Conservation (phyloP, 1,140 invertebrate species). For the Acromyrmex heyeri region DNA sequence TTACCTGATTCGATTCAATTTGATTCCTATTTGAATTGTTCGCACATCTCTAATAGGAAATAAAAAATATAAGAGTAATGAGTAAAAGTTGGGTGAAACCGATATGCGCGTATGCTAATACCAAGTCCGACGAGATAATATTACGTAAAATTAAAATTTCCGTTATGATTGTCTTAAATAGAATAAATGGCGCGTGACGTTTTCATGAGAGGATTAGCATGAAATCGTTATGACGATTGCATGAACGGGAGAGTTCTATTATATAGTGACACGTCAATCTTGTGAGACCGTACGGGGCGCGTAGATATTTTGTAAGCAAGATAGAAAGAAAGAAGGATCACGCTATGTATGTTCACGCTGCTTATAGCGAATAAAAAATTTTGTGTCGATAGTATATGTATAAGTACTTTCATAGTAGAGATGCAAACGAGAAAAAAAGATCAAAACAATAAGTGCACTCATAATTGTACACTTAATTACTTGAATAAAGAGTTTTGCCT, state of each 20-base stretch:
- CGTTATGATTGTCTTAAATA: conserved; percentile 66
- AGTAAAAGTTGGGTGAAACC: not conserved
- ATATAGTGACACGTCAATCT: conserved; percentile 64
- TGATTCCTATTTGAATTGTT: no score
- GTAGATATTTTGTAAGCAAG: conserved; percentile 84
- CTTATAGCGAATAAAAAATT: conserved; percentile 83
- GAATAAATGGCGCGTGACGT: conserved; percentile 70
- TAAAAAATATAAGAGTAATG: not conserved
- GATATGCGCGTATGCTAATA: conserved; percentile 26
- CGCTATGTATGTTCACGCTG: conserved; percentile 80
- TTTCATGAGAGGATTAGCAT: conserved; percentile 68
- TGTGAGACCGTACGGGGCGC: conserved; percentile 68
- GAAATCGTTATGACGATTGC: conserved; percentile 63
- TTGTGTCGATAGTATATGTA: conserved; percentile 81
- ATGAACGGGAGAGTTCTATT: conserved; percentile 74
- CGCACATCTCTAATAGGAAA: no score
- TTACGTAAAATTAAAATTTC: conserved; percentile 31
- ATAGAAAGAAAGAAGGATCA: conserved; percentile 71
- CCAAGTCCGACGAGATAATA: conserved; percentile 48
- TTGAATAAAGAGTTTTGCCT: conserved; percentile 66
- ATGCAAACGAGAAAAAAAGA: conserved; percentile 41
- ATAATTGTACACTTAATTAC: conserved; percentile 63
- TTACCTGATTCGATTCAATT: no score
- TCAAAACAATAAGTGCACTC: conserved; percentile 54
- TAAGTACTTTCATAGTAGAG: conserved; percentile 64